phyloP scores from a whole-genome alignment of 1,140 invertebrate species.

The Atta cephalotes region DNA sequence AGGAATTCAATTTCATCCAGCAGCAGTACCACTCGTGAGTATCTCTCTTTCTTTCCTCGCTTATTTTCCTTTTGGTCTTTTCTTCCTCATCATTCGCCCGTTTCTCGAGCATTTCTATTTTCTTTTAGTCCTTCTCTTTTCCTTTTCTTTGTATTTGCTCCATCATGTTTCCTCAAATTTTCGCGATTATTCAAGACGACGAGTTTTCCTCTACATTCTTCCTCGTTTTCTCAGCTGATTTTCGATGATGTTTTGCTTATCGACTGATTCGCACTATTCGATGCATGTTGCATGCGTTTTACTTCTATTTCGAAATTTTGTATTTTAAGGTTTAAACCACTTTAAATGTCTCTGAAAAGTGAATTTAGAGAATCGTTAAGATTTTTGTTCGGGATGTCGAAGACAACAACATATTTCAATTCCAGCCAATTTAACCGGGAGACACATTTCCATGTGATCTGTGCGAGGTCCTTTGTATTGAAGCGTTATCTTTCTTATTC shows the following conservation, averaged over 20 bases:
- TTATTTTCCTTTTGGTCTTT: slow-evolving; percentile 34
- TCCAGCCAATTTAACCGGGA: too few species aligned
- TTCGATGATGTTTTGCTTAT: slow-evolving; percentile 13
- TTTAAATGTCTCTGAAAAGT: too few species aligned
- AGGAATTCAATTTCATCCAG: slow-evolving; percentile 99
- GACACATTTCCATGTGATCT: too few species aligned
- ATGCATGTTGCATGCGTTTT: slow-evolving; percentile 10
- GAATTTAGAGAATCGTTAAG: too few species aligned
- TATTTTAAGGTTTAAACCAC: not conserved
- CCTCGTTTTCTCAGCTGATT: not conserved
- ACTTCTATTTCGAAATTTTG: not conserved
- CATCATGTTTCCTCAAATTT: slow-evolving; percentile 61
- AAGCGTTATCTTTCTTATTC: slow-evolving; percentile 5
- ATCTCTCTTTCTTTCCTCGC: slow-evolving; percentile 67
- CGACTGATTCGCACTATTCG: slow-evolving; percentile 2
- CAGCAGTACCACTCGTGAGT: slow-evolving; percentile 99
- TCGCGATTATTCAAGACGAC: slow-evolving; percentile 80
- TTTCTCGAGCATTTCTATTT: slow-evolving; percentile 15
- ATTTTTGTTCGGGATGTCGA: too few species aligned
- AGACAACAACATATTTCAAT: too few species aligned
- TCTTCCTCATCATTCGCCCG: not conserved
- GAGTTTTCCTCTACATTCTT: slow-evolving; percentile 58
- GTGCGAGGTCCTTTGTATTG: too few species aligned
- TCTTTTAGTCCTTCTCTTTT: slow-evolving; percentile 39
- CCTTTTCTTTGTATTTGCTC: slow-evolving; percentile 48